These are phyloP conservation scores for Chrysogorgia sp. DNA, from an alignment of 92 coral and sea anemone species.

Conservation along the genomic window DNA sequence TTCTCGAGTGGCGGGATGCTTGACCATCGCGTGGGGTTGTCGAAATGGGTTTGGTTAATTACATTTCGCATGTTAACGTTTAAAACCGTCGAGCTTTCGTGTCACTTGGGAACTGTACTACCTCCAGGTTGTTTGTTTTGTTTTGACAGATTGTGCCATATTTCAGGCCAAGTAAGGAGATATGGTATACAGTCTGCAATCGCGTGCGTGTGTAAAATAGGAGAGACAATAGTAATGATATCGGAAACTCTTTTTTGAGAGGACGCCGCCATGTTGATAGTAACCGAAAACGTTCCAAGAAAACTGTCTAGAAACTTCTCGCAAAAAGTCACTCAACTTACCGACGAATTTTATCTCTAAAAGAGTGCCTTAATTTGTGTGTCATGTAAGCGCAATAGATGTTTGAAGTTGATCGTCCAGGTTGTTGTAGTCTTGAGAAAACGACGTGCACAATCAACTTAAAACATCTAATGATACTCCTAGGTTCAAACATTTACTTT, in stretches of 20 bases:
- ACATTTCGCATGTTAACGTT: neutral
- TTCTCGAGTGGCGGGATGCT: constrained; percentile 5
- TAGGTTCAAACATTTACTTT: no score
- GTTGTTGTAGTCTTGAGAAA: no score
- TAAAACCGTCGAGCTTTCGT: neutral
- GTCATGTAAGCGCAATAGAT: no score
- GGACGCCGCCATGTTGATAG: neutral
- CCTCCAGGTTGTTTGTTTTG: neutral
- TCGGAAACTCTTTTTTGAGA: neutral
- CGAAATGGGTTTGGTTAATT: neutral
- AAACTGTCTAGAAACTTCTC: no score
- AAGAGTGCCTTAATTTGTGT: no score
- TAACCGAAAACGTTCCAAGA: neutral
- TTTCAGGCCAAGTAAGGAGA: no score
- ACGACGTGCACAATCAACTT: no score
- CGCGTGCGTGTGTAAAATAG: neutral
- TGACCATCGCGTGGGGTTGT: neutral
- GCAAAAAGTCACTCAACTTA: no score
- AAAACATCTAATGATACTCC: no score
- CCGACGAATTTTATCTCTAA: no score
- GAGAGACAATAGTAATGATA: neutral
- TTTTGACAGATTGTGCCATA: neutral
- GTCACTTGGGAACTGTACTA: neutral
- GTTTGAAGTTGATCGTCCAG: no score
- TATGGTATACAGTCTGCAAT: neutral